phyloP scores from a whole-genome alignment of 1,140 invertebrate species.

The Dinoponera quadriceps region DNA sequence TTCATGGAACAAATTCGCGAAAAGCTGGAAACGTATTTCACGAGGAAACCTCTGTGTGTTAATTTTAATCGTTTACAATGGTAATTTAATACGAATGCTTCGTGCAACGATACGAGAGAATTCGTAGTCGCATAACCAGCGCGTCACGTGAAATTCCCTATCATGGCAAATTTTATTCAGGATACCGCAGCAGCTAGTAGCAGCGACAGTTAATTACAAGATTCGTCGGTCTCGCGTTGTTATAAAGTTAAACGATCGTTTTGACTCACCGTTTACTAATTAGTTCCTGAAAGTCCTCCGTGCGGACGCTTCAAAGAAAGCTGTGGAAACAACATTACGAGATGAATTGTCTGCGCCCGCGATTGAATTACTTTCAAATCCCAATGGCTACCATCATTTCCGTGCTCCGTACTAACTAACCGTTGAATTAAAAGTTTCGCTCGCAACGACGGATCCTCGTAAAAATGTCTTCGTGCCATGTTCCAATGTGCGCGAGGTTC shows the following conservation, averaged over 20 bases:
- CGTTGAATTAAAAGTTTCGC: slow-evolving; percentile 37
- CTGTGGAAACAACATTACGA: slow-evolving; percentile 54
- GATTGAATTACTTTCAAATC: slow-evolving; percentile 60
- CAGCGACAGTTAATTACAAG: slow-evolving; percentile 45
- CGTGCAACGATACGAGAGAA: slow-evolving; percentile 6
- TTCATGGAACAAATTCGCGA: not conserved
- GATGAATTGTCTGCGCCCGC: slow-evolving; percentile 17
- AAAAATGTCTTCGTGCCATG: not conserved
- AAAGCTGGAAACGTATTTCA: not conserved
- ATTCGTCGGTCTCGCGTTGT: slow-evolving; percentile 48
- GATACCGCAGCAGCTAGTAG: slow-evolving; percentile 17
- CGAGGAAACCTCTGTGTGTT: not conserved
- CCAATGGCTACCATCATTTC: slow-evolving; percentile 48
- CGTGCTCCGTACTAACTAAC: slow-evolving; percentile 11
- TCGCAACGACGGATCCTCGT: not conserved
- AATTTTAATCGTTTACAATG: slow-evolving; percentile 37
- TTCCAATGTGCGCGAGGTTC: not conserved
- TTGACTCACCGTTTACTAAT: slow-evolving; percentile 60
- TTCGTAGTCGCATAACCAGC: not conserved
- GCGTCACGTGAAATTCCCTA: slow-evolving; percentile 23
- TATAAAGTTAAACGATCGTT: slow-evolving; percentile 62
- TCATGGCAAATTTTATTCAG: slow-evolving; percentile 52
- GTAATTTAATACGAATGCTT: slow-evolving; percentile 31
- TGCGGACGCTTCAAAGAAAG: slow-evolving; percentile 55
- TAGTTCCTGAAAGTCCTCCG: slow-evolving; percentile 58